phyloP scores from a whole-genome alignment of 2,888 invertebrate genomes.

The Apoda limacodes region DNA sequence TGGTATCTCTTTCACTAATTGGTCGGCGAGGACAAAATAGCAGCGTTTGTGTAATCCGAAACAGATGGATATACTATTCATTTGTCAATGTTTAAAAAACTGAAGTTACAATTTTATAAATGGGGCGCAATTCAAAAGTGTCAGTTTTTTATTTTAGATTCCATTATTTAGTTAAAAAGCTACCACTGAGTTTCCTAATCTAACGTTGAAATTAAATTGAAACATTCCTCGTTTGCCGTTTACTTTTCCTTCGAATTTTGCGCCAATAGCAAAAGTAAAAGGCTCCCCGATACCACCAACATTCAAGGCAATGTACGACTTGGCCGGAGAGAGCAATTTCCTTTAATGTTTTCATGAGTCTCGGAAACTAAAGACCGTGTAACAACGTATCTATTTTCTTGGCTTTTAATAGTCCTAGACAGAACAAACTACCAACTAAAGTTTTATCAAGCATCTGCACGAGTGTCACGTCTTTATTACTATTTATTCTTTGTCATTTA shows the following conservation, averaged over 20 bases:
- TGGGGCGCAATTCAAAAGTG: slow-evolving; percentile 45
- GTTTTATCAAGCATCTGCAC: slow-evolving; percentile 67
- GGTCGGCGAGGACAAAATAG: slow-evolving; percentile 35
- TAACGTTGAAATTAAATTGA: slow-evolving; percentile 57
- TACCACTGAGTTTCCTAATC: too few species aligned
- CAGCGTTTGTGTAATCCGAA: slow-evolving; percentile 24
- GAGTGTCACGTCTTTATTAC: slow-evolving; percentile 67
- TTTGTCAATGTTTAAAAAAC: slow-evolving; percentile 41
- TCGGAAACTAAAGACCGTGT: slow-evolving; percentile 58
- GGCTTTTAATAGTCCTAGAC: slow-evolving; percentile 56
- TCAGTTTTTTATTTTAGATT: slow-evolving; percentile 42
- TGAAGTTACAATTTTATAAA: slow-evolving; percentile 43
- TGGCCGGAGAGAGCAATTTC: slow-evolving; percentile 46
- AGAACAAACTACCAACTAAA: slow-evolving; percentile 61
- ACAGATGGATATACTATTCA: slow-evolving; percentile 42
- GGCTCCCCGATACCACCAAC: slow-evolving; percentile 49
- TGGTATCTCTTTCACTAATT: slow-evolving; percentile 54
- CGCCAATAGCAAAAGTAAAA: slow-evolving; percentile 56
- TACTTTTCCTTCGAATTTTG: slow-evolving; percentile 56
- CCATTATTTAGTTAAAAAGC: slow-evolving; percentile 6
- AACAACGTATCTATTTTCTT: slow-evolving; percentile 57
- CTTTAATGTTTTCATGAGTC: slow-evolving; percentile 63
- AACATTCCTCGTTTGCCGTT: slow-evolving; percentile 61
- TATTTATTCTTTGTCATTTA: slow-evolving; percentile 65
- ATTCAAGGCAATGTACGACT: slow-evolving; percentile 48